A percentile compares a stretch with the other conserved stretches of the same genome.
Evolutionary conservation across 1,140 invertebrate species (phyloP).

Genomic region (Zaprionus tsacasi): DNA sequence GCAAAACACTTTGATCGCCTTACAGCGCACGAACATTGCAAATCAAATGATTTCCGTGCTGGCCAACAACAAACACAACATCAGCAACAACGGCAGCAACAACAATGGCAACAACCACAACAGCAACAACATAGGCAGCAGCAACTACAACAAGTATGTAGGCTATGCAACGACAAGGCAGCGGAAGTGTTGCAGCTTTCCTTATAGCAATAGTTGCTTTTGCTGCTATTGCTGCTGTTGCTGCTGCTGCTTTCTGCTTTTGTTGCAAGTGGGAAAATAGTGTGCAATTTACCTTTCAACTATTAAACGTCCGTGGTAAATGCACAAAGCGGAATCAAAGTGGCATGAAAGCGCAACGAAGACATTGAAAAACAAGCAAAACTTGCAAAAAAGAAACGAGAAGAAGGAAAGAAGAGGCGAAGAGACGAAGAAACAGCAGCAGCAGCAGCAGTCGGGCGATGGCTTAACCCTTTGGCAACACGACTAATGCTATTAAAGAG

Average conservation of each 20-base stretch:
- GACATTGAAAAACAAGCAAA: slow-evolving; percentile 50
- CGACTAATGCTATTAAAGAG: slow-evolving; percentile 69
- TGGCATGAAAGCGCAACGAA: slow-evolving; percentile 77
- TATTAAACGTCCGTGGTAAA: slow-evolving; percentile 79
- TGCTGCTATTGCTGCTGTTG: slow-evolving; percentile 13
- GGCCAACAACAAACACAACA: slow-evolving; percentile 47
- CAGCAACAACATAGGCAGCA: slow-evolving; percentile 15
- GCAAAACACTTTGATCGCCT: slow-evolving; percentile 75
- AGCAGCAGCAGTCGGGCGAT: slow-evolving; percentile 58
- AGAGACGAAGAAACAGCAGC: slow-evolving; percentile 16
- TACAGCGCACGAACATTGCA: slow-evolving; percentile 68
- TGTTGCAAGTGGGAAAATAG: slow-evolving; percentile 66
- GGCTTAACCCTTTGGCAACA: slow-evolving; percentile 75
- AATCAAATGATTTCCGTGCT: slow-evolving; percentile 80
- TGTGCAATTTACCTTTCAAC: slow-evolving; percentile 80
- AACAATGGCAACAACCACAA: slow-evolving; percentile 1
- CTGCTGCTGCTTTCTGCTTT: slow-evolving; percentile 3
- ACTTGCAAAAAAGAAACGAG: slow-evolving; percentile 8
- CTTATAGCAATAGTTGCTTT: slow-evolving; percentile 31
- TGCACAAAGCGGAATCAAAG: slow-evolving; percentile 79
- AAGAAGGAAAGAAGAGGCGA: slow-evolving; percentile 18
- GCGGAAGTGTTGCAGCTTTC: slow-evolving; percentile 72
- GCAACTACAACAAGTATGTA: slow-evolving; percentile 29
- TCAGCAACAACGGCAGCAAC: too few species aligned
- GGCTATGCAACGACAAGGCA: slow-evolving; percentile 63